phyloP scores from a whole-genome alignment of 2,797 vertebrate genomes.

The Arnoldichthys spilopterus region DNA sequence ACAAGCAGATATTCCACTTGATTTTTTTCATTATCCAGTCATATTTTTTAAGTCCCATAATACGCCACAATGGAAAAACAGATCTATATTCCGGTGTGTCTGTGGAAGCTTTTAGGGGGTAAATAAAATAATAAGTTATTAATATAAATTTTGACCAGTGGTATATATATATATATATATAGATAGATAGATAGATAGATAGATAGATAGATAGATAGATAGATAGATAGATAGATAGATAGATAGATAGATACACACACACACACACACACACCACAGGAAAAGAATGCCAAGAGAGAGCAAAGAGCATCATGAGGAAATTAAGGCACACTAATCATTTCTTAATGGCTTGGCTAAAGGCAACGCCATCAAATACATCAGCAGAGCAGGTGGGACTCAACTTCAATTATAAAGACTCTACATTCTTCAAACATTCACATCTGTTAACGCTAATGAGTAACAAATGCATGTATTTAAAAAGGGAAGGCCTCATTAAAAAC shows the following conservation, averaged over 20 bases:
- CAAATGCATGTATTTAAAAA: conserved; percentile 8
- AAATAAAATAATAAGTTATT: too few relatives aligned
- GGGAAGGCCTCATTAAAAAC: conserved; percentile 2
- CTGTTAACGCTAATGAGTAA: conserved; percentile 17
- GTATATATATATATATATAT: too few relatives aligned
- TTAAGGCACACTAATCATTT: conserved; percentile 20
- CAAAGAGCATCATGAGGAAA: conserved; percentile 17
- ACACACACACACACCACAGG: conserved; percentile 4
- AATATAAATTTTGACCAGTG: too few relatives aligned
- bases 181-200: too few relatives aligned
- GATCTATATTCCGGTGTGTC: too few relatives aligned
- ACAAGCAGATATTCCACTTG: too few relatives aligned
- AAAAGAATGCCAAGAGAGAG: background rate
- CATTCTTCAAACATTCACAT: conserved; percentile 15
- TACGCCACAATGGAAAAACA: too few relatives aligned
- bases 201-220: too few relatives aligned
- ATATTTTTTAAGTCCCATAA: too few relatives aligned
- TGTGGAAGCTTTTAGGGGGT: too few relatives aligned
- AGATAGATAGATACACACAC: background rate
- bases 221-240: too few relatives aligned
- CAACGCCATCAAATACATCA: conserved; percentile 26
- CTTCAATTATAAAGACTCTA: conserved; percentile 8
- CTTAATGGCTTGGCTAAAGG: background rate
- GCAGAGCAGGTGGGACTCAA: conserved; percentile 12
- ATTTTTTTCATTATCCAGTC: too few relatives aligned